A percentile compares a stretch with the other conserved stretches of the same genome.
Evolutionary conservation across 2,797 vertebrate species (phyloP).

Genomic region (Gephyroberyx darwinii): DNA sequence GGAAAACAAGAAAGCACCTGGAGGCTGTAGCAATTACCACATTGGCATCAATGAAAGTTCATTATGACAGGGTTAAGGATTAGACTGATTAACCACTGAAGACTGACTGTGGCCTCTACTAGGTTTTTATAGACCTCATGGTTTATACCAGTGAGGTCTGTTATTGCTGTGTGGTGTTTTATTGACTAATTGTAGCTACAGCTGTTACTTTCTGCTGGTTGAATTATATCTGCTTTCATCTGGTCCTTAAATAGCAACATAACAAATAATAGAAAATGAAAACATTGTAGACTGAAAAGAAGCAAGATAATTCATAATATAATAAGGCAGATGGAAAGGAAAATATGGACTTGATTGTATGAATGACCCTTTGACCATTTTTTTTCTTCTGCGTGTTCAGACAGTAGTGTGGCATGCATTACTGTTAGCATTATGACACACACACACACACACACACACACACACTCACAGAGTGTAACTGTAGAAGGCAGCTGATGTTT

Average conservation of each 20-base stretch:
- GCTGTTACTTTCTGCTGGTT: constrained; percentile 1
- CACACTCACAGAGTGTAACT: constrained; percentile 59
- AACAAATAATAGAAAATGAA: background rate
- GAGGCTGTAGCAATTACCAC: constrained; percentile 18
- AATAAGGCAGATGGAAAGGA: background rate
- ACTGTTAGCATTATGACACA: background rate
- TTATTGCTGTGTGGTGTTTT: constrained; percentile 4
- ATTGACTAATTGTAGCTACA: constrained; percentile 5
- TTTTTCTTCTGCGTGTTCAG: background rate
- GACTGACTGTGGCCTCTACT: background rate
- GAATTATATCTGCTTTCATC: background rate
- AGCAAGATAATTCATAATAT: too few species aligned
- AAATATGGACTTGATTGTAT: too few species aligned
- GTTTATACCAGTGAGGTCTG: constrained; percentile 1
- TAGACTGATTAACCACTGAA: constrained; percentile 2
- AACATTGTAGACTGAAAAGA: background rate
- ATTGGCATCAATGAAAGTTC: constrained; percentile 12
- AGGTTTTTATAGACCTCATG: background rate
- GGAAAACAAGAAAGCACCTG: constrained; percentile 15
- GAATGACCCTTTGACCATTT: too few species aligned
- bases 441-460: constrained; percentile 20
- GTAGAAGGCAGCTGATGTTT: constrained; percentile 62
- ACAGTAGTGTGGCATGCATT: background rate
- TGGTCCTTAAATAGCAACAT: background rate
- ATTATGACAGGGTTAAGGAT: constrained; percentile 7